phyloP scores from a whole-genome alignment of 2,888 invertebrate species.

The Fragum whitleyi region DNA sequence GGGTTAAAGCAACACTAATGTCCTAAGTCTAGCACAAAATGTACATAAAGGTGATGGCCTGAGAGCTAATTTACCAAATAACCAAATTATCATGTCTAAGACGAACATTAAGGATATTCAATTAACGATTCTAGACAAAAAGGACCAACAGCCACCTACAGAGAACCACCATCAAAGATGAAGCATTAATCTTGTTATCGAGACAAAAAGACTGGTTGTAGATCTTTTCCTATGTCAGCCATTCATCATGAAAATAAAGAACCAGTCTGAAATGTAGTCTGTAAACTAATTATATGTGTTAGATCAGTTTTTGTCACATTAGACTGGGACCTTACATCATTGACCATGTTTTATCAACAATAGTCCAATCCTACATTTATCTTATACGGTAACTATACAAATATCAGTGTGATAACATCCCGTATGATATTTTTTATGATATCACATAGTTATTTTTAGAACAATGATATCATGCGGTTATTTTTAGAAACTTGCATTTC shows the following conservation, averaged over 20 bases:
- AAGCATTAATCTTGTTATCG: slow-evolving; percentile 28
- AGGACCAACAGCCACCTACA: background rate
- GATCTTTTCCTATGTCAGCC: slow-evolving; percentile 17
- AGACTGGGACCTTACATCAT: background rate
- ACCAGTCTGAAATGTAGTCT: slow-evolving; percentile 20
- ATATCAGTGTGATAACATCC: too few species aligned
- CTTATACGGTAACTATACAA: too few species aligned
- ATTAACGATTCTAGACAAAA: slow-evolving; percentile 49
- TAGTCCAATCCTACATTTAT: too few species aligned
- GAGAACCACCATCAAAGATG: slow-evolving; percentile 21
- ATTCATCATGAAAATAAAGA: slow-evolving; percentile 29
- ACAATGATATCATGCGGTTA: too few species aligned
- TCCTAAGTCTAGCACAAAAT: slow-evolving; percentile 6
- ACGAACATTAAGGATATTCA: slow-evolving; percentile 58
- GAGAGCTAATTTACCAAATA: slow-evolving; percentile 53
- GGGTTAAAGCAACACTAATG: slow-evolving; percentile 10
- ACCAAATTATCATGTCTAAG: slow-evolving; percentile 61
- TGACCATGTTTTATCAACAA: background rate
- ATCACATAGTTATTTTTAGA: too few species aligned
- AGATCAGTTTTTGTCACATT: slow-evolving; percentile 20
- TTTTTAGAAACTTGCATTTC: too few species aligned
- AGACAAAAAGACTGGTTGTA: slow-evolving; percentile 25
- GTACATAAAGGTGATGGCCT: slow-evolving; percentile 17
- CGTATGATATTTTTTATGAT: too few species aligned
- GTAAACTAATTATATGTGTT: slow-evolving; percentile 25